phyloP scores from a whole-genome alignment of 2,113 vertebrate species.

The Oceanites oceanicus region DNA sequence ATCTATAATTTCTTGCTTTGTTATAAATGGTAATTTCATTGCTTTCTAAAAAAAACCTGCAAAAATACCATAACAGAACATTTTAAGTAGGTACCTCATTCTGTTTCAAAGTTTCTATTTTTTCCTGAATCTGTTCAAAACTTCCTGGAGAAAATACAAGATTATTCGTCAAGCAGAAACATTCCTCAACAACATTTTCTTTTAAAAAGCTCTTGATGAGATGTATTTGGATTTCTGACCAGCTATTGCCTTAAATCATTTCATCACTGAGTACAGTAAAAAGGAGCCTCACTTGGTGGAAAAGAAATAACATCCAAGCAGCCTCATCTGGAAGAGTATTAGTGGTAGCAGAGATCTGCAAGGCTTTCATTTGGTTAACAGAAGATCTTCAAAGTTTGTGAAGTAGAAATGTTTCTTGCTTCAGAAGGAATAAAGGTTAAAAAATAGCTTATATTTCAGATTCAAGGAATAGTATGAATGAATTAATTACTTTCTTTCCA shows the following conservation, averaged over 20 bases:
- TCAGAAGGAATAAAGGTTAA: background rate
- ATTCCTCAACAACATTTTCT: conserved; percentile 7
- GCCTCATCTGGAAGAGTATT: background rate
- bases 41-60: background rate
- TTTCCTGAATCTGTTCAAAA: background rate
- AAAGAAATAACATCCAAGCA: background rate
- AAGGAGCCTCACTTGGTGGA: background rate
- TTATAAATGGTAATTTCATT: background rate
- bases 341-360: background rate
- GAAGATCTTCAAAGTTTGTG: background rate
- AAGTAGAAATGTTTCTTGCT: background rate
- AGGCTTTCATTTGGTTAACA: background rate
- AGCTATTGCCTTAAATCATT: conserved; percentile 24
- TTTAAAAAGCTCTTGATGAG: conserved; percentile 16
- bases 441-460: background rate
- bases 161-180: conserved; percentile 19
- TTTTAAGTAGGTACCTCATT: background rate
- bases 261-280: background rate
- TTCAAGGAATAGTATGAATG: background rate
- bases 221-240: conserved; percentile 30
- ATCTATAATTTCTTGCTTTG: background rate
- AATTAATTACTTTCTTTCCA: background rate
- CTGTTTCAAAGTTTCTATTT: background rate
- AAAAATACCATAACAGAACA: background rate
- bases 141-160: conserved; percentile 20